phyloP scores from a whole-genome alignment of 2,113 vertebrate genomes.

The Perca flavescens region DNA sequence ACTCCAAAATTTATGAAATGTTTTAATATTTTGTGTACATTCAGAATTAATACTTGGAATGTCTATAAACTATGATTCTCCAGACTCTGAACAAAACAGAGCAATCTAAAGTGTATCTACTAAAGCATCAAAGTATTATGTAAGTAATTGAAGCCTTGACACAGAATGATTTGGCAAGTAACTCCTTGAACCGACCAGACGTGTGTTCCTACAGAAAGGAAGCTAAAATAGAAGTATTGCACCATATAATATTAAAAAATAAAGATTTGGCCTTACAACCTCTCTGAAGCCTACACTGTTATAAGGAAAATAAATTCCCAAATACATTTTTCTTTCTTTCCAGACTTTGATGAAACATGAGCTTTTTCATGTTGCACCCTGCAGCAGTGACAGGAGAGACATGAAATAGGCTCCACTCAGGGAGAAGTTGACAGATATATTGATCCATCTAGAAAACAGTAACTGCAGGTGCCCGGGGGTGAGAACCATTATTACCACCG shows the following conservation, averaged over 20 bases:
- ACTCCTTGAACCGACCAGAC: conserved; percentile 24
- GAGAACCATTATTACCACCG: conserved; percentile 43
- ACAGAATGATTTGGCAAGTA: conserved; percentile 21
- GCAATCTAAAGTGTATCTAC: not conserved
- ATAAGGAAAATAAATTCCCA: conserved; percentile 13
- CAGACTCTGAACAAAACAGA: not conserved
- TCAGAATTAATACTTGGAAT: too few relatives aligned
- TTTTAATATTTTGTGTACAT: not conserved
- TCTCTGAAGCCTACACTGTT: not conserved
- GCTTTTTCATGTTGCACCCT: conserved; percentile 31
- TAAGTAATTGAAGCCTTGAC: not conserved
- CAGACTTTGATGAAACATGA: conserved; percentile 26
- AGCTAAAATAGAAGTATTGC: conserved; percentile 53
- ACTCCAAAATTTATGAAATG: not conserved
- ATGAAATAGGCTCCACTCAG: conserved; percentile 54
- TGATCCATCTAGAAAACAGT: conserved; percentile 66
- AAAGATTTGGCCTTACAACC: not conserved
- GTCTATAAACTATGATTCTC: not conserved
- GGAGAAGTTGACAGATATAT: conserved; percentile 70
- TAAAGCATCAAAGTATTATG: conserved; percentile 7
- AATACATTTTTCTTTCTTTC: conserved; percentile 15
- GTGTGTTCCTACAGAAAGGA: conserved; percentile 32
- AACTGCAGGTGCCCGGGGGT: conserved; percentile 40
- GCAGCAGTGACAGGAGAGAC: conserved; percentile 34
- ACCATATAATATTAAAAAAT: conserved; percentile 82